Evolutionary conservation across 2,797 vertebrate species (phyloP).

Genomic region (Manis crassicaudata): DNA sequence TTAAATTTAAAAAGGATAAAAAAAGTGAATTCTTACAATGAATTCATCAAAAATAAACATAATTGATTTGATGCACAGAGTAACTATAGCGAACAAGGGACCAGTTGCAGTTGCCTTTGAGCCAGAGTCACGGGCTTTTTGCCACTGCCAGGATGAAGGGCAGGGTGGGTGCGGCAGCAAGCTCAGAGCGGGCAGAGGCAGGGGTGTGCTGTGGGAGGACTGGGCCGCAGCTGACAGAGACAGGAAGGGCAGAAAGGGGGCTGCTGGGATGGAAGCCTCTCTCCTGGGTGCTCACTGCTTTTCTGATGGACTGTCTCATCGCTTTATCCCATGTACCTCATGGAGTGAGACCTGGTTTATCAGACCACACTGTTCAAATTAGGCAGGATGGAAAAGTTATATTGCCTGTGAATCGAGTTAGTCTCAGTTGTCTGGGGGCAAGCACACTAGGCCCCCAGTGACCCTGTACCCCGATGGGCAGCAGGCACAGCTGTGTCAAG

Average conservation of each 20-base stretch:
- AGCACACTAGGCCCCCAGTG: rapidly evolving
- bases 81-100: background rate
- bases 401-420: background rate
- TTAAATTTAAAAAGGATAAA: background rate
- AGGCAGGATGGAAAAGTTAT: background rate
- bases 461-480: rapidly evolving
- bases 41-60: background rate
- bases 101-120: background rate
- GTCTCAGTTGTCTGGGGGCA: rapidly evolving
- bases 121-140: background rate
- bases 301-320: rapidly evolving
- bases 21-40: background rate
- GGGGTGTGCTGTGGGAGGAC: rapidly evolving
- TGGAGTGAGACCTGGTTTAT: rapidly evolving
- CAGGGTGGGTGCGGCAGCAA: rapidly evolving
- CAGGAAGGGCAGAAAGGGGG: no score
- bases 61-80: background rate
- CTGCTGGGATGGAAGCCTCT: rapidly evolving
- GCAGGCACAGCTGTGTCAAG: background rate
- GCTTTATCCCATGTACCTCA: rapidly evolving
- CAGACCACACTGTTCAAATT: background rate
- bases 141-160: rapidly evolving
- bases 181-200: background rate
- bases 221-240: rapidly evolving
- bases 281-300: rapidly evolving